Percentiles rank a stretch among this genome's conserved stretches.
Evolutionary conservation across 2,797 vertebrate species (phyloP).

Genomic region (Denticeps clupeoides): DNA sequence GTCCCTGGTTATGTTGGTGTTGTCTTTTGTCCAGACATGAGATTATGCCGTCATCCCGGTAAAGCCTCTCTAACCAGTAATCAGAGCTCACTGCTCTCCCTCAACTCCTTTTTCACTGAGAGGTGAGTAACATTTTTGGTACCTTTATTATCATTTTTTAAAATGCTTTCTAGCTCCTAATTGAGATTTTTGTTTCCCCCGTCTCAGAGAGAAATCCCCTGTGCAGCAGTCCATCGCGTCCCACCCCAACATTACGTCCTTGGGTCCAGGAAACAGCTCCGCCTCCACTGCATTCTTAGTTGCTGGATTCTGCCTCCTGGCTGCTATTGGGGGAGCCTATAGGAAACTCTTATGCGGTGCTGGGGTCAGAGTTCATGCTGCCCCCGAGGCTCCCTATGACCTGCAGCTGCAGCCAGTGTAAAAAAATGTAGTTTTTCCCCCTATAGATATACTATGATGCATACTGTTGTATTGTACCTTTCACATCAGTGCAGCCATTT

Average conservation of each 20-base stretch:
- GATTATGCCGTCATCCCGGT: conserved; percentile 50
- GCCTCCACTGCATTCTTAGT: neutral
- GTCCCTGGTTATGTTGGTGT: conserved; percentile 52
- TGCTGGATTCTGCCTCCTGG: conserved; percentile 22
- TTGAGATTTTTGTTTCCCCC: conserved; percentile 6
- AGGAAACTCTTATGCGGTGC: conserved; percentile 27
- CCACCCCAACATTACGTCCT: conserved; percentile 3
- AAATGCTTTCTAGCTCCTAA: neutral
- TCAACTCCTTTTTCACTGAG: conserved; percentile 3
- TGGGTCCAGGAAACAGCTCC: neutral
- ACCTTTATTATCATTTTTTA: neutral
- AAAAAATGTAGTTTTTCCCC: too few species aligned
- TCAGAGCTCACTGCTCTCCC: neutral
- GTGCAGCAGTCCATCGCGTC: neutral
- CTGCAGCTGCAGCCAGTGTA: conserved; percentile 21
- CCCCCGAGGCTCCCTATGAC: conserved; percentile 9
- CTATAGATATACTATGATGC: too few species aligned
- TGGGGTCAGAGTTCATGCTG: conserved; percentile 23
- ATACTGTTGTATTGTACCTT: too few species aligned
- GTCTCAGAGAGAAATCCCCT: conserved; percentile 1
- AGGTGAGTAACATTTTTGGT: conserved; percentile 23
- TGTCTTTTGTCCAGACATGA: conserved; percentile 56
- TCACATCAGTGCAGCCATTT: too few species aligned
- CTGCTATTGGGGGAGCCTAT: conserved; percentile 19
- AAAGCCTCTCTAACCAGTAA: conserved; percentile 21